These are phyloP conservation scores for Caerostris darwini DNA, from an alignment of 1,140 invertebrate species.

Conservation along the genomic window DNA sequence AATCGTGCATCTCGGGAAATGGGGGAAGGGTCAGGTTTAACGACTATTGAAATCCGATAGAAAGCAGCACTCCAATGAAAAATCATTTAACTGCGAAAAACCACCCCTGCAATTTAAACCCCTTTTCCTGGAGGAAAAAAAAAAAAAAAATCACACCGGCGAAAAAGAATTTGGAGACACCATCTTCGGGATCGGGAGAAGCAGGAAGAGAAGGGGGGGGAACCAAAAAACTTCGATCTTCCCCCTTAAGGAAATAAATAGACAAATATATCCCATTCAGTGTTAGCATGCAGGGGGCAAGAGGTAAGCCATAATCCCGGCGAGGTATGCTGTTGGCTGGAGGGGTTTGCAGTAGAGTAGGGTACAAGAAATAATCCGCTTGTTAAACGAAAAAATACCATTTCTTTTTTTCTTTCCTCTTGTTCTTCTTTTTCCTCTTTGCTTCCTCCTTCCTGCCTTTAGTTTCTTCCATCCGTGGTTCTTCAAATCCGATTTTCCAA, in stretches of 20 bases:
- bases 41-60: constrained; percentile 47
- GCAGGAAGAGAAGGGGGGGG: neutral
- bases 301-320: constrained; percentile 53
- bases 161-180: constrained; percentile 6
- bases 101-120: constrained; percentile 11
- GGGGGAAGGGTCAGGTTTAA: neutral
- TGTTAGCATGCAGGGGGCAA: neutral
- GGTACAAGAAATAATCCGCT: constrained; percentile 56
- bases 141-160: neutral
- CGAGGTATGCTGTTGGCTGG: neutral
- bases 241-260: constrained; percentile 26
- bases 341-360: neutral
- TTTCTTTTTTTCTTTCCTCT: neutral
- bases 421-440: neutral
- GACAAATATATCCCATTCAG: constrained; percentile 40
- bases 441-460: neutral
- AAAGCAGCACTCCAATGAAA: constrained; percentile 42
- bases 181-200: neutral
- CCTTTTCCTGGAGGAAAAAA: neutral
- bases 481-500: constrained; percentile 56
- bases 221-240: neutral
- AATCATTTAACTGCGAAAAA: constrained; percentile 30
- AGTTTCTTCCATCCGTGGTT: constrained; percentile 20
- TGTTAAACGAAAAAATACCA: constrained; percentile 59
- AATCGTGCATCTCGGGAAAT: neutral